Conservation (phyloP, 2,797 vertebrate genomes). For the Podargus strigoides region DNA sequence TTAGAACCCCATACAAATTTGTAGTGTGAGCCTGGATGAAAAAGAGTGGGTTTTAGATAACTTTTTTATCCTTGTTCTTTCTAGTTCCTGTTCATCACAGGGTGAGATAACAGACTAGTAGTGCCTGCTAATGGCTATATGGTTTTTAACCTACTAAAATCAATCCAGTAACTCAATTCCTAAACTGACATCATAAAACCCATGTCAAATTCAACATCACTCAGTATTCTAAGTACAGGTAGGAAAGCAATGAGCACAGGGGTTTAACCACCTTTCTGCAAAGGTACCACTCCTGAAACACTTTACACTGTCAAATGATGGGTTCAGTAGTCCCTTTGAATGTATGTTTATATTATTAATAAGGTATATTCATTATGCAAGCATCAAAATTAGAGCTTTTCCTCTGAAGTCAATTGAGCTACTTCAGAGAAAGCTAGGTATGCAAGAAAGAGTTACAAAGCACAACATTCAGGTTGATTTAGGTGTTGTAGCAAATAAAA, state of each 20-base stretch:
- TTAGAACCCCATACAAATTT: not conserved
- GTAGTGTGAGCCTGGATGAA: not conserved
- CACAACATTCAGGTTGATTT: not conserved
- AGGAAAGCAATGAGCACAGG: not conserved
- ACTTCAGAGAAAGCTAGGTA: not conserved
- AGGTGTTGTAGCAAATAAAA: not conserved
- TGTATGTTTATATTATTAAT: not conserved
- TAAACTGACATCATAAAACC: not conserved
- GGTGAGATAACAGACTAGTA: not conserved
- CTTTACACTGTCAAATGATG: not conserved
- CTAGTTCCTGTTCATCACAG: not conserved
- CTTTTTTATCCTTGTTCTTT: not conserved
- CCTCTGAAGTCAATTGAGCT: not conserved
- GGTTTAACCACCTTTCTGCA: not conserved
- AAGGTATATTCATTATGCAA: not conserved
- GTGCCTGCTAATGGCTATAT: not conserved
- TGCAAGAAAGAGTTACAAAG: not conserved
- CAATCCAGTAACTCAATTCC: not conserved
- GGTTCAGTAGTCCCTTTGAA: not conserved
- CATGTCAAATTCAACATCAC: not conserved
- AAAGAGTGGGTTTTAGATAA: not conserved
- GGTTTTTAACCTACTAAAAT: not conserved
- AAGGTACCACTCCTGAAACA: not conserved
- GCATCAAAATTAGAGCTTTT: not conserved
- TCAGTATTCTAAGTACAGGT: not conserved